phyloP scores from a whole-genome alignment of 2,113 vertebrate genomes.

The Atractosteus spatula region DNA sequence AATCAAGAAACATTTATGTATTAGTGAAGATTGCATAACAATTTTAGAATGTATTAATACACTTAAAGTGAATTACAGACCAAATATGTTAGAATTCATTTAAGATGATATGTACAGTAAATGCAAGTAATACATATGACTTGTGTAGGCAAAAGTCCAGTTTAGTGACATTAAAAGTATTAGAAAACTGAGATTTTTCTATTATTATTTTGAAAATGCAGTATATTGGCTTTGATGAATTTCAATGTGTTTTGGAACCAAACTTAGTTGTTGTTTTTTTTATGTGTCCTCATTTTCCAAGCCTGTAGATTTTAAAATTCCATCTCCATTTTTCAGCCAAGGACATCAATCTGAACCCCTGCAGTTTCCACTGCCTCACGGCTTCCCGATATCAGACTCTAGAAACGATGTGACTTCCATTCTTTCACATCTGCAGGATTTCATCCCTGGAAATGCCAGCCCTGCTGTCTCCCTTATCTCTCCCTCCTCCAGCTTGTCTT shows the following conservation, averaged over 20 bases:
- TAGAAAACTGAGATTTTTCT: background rate
- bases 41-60: background rate
- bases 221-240: background rate
- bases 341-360: background rate
- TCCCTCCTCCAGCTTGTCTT: constrained; percentile 28
- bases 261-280: background rate
- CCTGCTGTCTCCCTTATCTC: constrained; percentile 27
- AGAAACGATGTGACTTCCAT: background rate
- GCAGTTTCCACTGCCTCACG: background rate
- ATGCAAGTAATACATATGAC: too few species aligned
- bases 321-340: background rate
- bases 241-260: background rate
- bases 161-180: too few species aligned
- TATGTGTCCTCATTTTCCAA: background rate
- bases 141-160: too few species aligned
- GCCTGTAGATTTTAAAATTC: background rate
- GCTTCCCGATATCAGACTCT: background rate
- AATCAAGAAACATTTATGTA: too few species aligned
- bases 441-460: background rate
- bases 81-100: too few species aligned
- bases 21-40: too few species aligned
- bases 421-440: background rate
- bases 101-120: too few species aligned
- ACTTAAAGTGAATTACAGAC: background rate
- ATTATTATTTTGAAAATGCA: background rate